A percentile compares a stretch with the other conserved stretches of the same genome.
Conservation (phyloP, 2,113 vertebrate species). For the Macrotus californicus region DNA sequence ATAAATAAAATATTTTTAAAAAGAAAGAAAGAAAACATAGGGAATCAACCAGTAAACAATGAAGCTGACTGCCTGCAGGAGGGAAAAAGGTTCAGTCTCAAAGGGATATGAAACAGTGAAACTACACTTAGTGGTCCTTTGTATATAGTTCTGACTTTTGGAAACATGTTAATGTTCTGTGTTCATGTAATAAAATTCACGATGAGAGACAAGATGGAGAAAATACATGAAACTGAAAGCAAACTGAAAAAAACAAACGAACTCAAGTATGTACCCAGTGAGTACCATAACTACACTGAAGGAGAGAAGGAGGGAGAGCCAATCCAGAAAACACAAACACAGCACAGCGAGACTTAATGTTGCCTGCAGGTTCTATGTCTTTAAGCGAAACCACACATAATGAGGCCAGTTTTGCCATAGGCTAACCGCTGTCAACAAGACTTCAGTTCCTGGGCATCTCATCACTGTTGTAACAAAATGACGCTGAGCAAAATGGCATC, state of each 20-base stretch:
- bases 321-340: neutral
- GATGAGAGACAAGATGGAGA: neutral
- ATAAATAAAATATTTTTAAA: neutral
- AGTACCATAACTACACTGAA: neutral
- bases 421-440: neutral
- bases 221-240: neutral
- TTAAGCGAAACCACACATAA: neutral
- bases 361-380: neutral
- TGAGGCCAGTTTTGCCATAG: neutral
- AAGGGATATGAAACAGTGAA: neutral
- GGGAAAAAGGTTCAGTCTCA: neutral
- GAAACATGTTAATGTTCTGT: neutral
- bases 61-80: neutral
- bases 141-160: neutral
- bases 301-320: neutral
- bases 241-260: neutral
- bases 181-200: neutral
- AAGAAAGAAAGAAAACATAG: neutral
- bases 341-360: neutral
- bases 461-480: neutral
- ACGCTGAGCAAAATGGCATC: neutral
- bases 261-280: neutral
- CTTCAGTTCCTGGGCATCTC: neutral
- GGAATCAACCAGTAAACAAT: neutral
- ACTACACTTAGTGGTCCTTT: neutral